Evolutionary conservation across 2,797 vertebrate species (phyloP).

Genomic region (Acipenser oxyrinchus): DNA sequence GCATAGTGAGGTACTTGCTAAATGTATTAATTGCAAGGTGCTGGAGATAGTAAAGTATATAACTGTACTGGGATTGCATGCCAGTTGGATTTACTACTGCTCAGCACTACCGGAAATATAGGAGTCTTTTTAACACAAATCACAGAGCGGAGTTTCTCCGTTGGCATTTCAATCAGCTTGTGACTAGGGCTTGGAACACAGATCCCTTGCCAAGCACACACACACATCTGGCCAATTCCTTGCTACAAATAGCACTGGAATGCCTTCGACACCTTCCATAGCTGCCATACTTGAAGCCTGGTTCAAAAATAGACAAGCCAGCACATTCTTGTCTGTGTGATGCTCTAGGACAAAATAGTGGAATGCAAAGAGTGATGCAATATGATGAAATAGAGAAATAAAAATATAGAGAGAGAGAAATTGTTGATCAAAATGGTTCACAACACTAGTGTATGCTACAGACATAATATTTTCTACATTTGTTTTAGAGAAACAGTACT

Average conservation of each 20-base stretch:
- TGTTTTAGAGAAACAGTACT: no score
- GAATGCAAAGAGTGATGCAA: conserved; percentile 60
- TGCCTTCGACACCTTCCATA: conserved; percentile 80
- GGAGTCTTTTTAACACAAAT: conserved; percentile 34
- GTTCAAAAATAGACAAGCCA: conserved; percentile 82
- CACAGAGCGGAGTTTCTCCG: conserved; percentile 56
- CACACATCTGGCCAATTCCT: conserved; percentile 79
- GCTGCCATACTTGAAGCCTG: conserved; percentile 66
- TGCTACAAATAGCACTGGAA: conserved; percentile 82
- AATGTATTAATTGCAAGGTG: conserved; percentile 26
- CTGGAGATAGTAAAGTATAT: conserved; percentile 15
- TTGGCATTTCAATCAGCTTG: conserved; percentile 63
- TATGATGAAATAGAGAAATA: conserved; percentile 51
- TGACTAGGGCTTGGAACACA: conserved; percentile 64
- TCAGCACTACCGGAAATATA: conserved; percentile 39
- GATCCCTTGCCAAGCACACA: conserved; percentile 64
- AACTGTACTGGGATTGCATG: conserved; percentile 11
- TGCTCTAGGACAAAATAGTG: conserved; percentile 56
- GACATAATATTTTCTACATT: no score
- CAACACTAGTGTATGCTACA: no score
- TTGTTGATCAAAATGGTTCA: no score
- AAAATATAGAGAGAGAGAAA: conserved; percentile 1
- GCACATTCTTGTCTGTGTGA: conserved; percentile 63
- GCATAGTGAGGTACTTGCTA: conserved; percentile 19
- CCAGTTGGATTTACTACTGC: conserved; percentile 21